These are phyloP conservation scores for Polia nebulosa DNA, from an alignment of 2,888 invertebrate species.

Conservation along the genomic window DNA sequence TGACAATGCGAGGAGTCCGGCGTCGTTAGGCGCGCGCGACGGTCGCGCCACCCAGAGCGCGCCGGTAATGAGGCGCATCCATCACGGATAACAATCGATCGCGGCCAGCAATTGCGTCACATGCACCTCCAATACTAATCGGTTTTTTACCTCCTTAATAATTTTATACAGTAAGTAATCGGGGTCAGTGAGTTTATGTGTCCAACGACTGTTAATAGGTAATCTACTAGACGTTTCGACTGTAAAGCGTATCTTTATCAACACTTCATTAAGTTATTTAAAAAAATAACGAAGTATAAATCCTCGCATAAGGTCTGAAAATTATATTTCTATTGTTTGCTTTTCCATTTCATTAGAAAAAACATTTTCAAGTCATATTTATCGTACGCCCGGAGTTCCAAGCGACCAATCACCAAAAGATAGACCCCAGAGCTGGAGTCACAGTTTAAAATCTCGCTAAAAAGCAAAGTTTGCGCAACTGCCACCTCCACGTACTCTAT, in stretches of 20 bases:
- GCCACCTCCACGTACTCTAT: background rate
- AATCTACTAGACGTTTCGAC: background rate
- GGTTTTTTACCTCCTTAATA: constrained; percentile 35
- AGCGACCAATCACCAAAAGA: background rate
- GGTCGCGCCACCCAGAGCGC: constrained; percentile 83
- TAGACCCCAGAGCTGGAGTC: background rate
- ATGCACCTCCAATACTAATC: constrained; percentile 58
- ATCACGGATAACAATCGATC: constrained; percentile 85
- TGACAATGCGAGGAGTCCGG: constrained; percentile 78
- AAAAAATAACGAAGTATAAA: no score
- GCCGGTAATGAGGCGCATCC: constrained; percentile 84
- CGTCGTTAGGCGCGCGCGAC: constrained; percentile 79
- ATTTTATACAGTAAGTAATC: constrained; percentile 17
- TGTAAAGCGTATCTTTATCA: background rate
- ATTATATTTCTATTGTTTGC: background rate
- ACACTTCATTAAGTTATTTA: background rate
- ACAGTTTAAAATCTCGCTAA: background rate
- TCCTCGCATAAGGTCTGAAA: background rate
- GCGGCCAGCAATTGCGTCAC: constrained; percentile 71
- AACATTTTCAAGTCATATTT: background rate
- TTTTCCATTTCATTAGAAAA: background rate
- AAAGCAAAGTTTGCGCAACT: constrained; percentile 2
- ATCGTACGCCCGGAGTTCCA: background rate
- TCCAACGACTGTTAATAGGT: background rate
- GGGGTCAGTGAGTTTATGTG: constrained; percentile 5